phyloP scores from a whole-genome alignment of 2,113 vertebrate genomes.

The Archocentrus centrarchus region DNA sequence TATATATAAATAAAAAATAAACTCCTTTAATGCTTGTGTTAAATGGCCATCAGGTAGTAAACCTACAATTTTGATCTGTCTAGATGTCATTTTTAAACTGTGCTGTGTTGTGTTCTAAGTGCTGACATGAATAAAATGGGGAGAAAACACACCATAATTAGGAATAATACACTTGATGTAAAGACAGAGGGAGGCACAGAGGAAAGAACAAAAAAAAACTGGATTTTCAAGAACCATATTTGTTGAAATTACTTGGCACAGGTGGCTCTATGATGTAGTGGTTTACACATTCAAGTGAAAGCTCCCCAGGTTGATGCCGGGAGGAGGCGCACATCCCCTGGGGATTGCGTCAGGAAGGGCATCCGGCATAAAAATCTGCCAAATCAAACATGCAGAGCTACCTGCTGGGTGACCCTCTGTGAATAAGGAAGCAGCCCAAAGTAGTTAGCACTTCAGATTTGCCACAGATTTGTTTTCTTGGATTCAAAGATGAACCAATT shows the following conservation, averaged over 20 bases:
- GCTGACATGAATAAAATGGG: neutral
- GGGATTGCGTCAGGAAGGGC: neutral
- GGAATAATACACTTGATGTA: neutral
- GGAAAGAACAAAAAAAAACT: neutral
- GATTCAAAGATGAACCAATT: neutral
- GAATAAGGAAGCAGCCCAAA: neutral
- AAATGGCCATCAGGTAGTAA: neutral
- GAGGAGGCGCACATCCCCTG: neutral
- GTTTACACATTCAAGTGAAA: conserved; percentile 6
- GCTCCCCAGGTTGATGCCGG: neutral
- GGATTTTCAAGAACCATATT: neutral
- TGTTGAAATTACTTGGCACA: neutral
- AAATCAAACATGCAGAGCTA: neutral
- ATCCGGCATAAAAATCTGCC: neutral
- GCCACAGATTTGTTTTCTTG: neutral
- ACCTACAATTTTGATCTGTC: neutral
- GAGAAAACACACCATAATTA: neutral
- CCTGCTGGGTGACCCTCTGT: neutral
- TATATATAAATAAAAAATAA: no score
- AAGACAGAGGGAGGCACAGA: neutral
- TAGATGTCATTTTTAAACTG: neutral
- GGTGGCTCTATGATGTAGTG: neutral
- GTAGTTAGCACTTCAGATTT: conserved; percentile 3
- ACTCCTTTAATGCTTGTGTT: neutral
- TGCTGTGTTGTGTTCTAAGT: neutral